Base-by-base conservation (phyloP, 2,797 vertebrate species). In the Thripadectes ignobilis region DNA sequence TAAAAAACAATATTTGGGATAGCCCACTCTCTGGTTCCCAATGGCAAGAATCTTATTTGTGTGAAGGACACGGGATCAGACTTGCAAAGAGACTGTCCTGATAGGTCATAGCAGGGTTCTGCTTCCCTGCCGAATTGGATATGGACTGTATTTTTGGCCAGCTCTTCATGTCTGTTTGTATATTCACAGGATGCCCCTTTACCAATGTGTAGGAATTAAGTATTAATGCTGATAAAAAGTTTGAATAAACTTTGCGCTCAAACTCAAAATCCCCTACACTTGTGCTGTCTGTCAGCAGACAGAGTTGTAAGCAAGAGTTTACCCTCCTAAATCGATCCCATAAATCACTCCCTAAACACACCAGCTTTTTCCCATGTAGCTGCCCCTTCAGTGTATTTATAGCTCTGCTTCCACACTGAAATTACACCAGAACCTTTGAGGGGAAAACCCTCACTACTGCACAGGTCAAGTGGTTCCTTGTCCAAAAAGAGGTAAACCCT, bases 331-430 rank as follows among this genome's bases (percentile, higher is more conserved):
- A 72, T 22, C 0, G 0, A 34, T 74, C 41, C 34, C 12, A 3
- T 89, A 88, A 89, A 83, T 91, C 61, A 66, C 32, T 39, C 80
- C 45, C 29, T 61, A 71, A 78, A 93, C 18, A n/a, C 11, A 14
- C 46, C 32, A 52, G 4, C 26, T 74, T 92, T 85, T 73, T 83
- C 36, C 46, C 45, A 12, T 3, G 1, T 89, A 55, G 34, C 55
- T 92, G 36, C 36, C 39, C 61, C 77, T 69, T 78, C 12, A 32
- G 9, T 77, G 18, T 89, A 85, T 85, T 96, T 88, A 62, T 93
- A 89, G 52, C 62, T 86, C 27, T 7, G 3, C 27, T 91, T 73
- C 77, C 29, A 34, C 68, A 34, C 19, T 74, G 76, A 61, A 69
- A 59, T 88, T 61, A 54, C 22, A 65, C 52, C 57, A 66, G 38